phyloP scores from a whole-genome alignment of 2,888 invertebrate species.

The Ennomos fuscantarius region DNA sequence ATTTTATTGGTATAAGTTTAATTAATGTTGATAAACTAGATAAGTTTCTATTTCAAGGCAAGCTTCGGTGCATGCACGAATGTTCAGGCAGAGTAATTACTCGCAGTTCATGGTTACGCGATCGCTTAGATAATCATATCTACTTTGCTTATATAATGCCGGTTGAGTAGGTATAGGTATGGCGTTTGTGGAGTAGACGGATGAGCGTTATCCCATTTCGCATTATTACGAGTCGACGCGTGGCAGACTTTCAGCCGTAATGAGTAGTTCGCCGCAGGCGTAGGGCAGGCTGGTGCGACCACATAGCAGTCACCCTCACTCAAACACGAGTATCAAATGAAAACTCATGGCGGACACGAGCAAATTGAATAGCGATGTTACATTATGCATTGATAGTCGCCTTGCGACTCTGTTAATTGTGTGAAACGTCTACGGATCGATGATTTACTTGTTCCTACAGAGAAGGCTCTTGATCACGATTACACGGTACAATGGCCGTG shows the following conservation, averaged over 20 bases:
- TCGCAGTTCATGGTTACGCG: constrained; percentile 71
- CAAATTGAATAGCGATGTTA: constrained; percentile 12
- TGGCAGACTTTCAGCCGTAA: constrained; percentile 74
- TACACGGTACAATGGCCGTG: constrained; percentile 73
- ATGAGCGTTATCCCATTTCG: constrained; percentile 68
- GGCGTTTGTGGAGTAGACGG: constrained; percentile 66
- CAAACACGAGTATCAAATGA: constrained; percentile 49
- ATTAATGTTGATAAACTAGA: constrained; percentile 37
- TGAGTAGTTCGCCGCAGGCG: constrained; percentile 58
- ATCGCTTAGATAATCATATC: constrained; percentile 34
- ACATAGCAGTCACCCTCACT: constrained; percentile 58
- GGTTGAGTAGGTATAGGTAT: constrained; percentile 51
- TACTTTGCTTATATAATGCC: constrained; percentile 48
- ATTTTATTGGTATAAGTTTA: constrained; percentile 28
- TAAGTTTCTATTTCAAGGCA: constrained; percentile 33
- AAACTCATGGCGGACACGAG: constrained; percentile 7
- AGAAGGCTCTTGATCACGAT: constrained; percentile 75
- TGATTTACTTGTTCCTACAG: constrained; percentile 64
- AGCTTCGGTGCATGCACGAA: constrained; percentile 41
- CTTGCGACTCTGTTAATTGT: constrained; percentile 52
- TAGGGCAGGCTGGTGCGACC: constrained; percentile 54
- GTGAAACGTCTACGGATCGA: constrained; percentile 64
- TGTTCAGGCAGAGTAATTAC: constrained; percentile 48
- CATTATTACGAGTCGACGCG: constrained; percentile 65
- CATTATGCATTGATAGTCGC: constrained; percentile 37